Percentiles rank a stretch among this genome's conserved stretches.
These are phyloP conservation scores for Sturnus vulgaris DNA, from an alignment of 2,113 vertebrate genomes.

Conservation along the genomic window DNA sequence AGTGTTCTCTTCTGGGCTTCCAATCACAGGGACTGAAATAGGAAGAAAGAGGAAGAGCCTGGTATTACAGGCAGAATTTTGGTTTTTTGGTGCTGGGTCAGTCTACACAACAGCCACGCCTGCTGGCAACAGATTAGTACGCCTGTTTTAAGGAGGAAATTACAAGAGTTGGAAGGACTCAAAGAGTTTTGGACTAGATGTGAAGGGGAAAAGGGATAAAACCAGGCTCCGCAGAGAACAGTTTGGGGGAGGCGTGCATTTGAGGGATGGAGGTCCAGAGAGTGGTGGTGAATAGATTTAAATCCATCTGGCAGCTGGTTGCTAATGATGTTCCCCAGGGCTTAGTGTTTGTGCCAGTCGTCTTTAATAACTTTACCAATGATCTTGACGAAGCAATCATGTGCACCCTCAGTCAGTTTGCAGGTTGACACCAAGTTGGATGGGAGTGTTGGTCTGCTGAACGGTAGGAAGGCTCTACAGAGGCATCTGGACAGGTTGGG, in stretches of 20 bases:
- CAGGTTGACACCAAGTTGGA: too few species aligned
- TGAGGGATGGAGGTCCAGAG: not conserved
- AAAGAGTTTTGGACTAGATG: not conserved
- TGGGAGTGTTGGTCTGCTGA: not conserved
- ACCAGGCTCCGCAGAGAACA: not conserved
- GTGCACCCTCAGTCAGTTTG: not conserved
- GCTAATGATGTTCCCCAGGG: not conserved
- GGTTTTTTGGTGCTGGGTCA: not conserved
- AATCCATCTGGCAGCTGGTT: not conserved
- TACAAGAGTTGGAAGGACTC: not conserved
- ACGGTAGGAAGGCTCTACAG: not conserved
- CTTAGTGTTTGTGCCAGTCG: not conserved
- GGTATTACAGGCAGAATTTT: not conserved
- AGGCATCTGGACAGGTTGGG: not conserved
- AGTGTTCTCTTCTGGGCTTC: not conserved
- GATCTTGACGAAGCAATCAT: rapidly evolving
- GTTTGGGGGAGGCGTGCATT: rapidly evolving
- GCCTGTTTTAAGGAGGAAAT: not conserved
- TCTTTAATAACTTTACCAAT: not conserved
- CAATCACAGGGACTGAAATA: too few species aligned
- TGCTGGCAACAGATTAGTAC: too few species aligned
- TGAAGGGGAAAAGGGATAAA: not conserved
- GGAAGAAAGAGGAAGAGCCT: not conserved
- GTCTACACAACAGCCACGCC: not conserved
- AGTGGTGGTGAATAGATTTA: not conserved